Evolutionary conservation across 92 coral and sea anemone species (phyloP), one percentile per base, ranked within the genome.

Genomic region (Zoanthus gigantus): DNA sequence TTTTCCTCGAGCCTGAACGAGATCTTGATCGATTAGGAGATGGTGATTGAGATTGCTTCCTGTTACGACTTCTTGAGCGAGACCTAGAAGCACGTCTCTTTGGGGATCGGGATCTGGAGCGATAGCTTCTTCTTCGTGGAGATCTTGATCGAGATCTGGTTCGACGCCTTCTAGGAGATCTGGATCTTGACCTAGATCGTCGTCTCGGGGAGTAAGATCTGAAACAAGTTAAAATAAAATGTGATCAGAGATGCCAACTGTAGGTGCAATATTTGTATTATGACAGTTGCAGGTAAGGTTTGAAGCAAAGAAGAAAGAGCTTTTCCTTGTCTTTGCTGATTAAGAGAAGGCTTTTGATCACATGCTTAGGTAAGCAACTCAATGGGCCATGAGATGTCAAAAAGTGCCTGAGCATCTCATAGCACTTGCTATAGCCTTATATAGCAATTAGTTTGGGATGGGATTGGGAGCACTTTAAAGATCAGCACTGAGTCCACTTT

Each of bases 101-200:
- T 80, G 94, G 92, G 13, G 93, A 91, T 23, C 48, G 78, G 42
- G 92, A 90, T 60, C 16, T 29, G 14, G 88, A 87, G 23, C 71
- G 85, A 42, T 90, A 90, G 42, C 84, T 32, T 76, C 77, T 79
- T 66, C 83, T 93, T 17, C 95, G 95, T 45, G 89, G 91, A n/a
- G 97, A 94, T 42, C 95, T 83, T 11, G 96, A 91, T 61, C 83
- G 76, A 23, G 96, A 91, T 14, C 86, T 88, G 14, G 57, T 58
- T 29, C 63, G 79, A 14, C 78, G 79, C 16, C 80, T 75, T 48
- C 89, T 86, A 14, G 96, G 95, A 0, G 98, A 93, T 18, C 85
- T 73, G 29, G 94, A 91, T 52, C 93, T 88, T 32, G 96, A 94
- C 18, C 96, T 88, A 9, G 94, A 94, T 50, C 93, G 86, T 10